These are phyloP conservation scores for Meandrusa payeni DNA, from an alignment of 2,888 invertebrate genomes.

Conservation along the genomic window DNA sequence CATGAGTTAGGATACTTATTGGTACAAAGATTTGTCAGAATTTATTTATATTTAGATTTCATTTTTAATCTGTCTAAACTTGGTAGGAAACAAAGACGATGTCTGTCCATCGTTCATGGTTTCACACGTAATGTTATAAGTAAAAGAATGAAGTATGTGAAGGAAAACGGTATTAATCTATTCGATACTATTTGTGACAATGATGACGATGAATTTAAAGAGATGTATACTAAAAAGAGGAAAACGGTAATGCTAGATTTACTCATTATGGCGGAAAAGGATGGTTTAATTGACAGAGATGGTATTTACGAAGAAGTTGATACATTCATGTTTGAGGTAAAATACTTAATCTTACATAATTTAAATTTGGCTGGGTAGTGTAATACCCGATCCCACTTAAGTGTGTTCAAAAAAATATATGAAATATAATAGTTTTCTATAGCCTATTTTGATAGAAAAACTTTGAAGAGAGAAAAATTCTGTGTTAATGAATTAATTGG, in stretches of 20 bases:
- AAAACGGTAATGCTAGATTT: slow-evolving; percentile 77
- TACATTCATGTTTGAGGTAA: slow-evolving; percentile 83
- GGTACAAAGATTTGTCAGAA: slow-evolving; percentile 60
- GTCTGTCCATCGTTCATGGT: slow-evolving; percentile 51
- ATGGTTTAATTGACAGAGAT: slow-evolving; percentile 63
- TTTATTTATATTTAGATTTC: slow-evolving; percentile 79
- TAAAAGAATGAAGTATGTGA: slow-evolving; percentile 42
- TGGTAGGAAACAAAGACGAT: slow-evolving; percentile 66
- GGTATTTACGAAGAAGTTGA: slow-evolving; percentile 82
- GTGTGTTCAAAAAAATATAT: too few relatives aligned
- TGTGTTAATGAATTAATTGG: too few relatives aligned
- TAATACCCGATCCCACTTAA: too few relatives aligned
- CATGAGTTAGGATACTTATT: slow-evolving; percentile 60
- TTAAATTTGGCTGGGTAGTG: too few relatives aligned
- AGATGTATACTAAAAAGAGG: slow-evolving; percentile 49
- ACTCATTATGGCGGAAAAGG: slow-evolving; percentile 64
- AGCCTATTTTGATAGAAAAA: too few relatives aligned
- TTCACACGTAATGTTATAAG: slow-evolving; percentile 43
- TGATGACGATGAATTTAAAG: slow-evolving; percentile 26
- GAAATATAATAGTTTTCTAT: too few relatives aligned
- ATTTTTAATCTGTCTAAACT: slow-evolving; percentile 75
- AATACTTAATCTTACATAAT: too few relatives aligned
- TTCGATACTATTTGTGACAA: slow-evolving; percentile 27
- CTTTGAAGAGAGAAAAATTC: too few relatives aligned
- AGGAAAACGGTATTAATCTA: slow-evolving; percentile 33